These are phyloP conservation scores for Natrix natrix DNA, from an alignment of 2,797 vertebrate genomes.

Conservation along the genomic window DNA sequence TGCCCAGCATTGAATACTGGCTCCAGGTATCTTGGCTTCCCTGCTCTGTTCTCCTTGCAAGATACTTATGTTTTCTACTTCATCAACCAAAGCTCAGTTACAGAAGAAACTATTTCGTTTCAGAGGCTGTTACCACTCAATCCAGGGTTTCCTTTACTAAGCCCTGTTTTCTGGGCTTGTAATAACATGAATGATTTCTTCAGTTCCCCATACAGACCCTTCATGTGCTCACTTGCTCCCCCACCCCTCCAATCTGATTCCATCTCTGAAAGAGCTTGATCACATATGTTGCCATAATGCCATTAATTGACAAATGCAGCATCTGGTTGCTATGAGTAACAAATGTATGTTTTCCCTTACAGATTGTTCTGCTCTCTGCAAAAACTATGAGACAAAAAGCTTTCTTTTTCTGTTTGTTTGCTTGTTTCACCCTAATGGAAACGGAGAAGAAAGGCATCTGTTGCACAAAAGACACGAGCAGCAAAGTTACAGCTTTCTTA, in stretches of 20 bases:
- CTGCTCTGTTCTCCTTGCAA: background rate
- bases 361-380: fast-evolving
- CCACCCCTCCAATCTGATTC: background rate
- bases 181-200: background rate
- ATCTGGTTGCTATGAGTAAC: fast-evolving
- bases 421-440: background rate
- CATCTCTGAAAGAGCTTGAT: background rate
- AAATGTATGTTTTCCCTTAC: background rate
- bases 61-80: constrained; percentile 7
- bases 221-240: background rate
- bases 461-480: background rate
- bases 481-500: background rate
- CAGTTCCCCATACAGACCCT: background rate
- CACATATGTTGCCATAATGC: background rate
- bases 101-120: constrained; percentile 12
- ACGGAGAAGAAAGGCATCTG: fast-evolving
- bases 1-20: constrained; percentile 3
- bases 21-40: background rate
- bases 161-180: background rate
- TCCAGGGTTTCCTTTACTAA: constrained; percentile 7
- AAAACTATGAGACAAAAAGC: background rate
- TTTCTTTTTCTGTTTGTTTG: background rate
- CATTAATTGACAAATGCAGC: background rate
- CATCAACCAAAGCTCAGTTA: constrained; percentile 7
- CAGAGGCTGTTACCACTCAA: background rate